Conservation (phyloP, 2,888 invertebrate genomes). For the Cantharis nigra region DNA sequence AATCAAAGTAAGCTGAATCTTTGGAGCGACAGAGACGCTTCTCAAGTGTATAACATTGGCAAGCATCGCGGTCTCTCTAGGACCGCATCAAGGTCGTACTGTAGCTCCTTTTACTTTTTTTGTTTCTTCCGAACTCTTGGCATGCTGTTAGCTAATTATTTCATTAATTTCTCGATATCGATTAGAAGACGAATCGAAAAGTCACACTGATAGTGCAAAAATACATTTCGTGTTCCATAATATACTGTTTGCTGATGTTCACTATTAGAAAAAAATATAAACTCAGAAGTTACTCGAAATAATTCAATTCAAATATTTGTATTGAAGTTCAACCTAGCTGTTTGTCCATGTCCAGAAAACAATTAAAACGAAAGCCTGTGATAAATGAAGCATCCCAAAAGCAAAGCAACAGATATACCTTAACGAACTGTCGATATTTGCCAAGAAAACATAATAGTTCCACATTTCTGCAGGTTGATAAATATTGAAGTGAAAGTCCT, state of each 20-base stretch:
- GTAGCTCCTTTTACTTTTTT: conserved; percentile 6
- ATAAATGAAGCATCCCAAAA: too few relatives aligned
- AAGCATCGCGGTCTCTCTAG: conserved; percentile 29
- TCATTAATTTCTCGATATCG: background rate
- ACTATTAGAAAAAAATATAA: background rate
- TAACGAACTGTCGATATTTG: background rate
- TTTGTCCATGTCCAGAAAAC: background rate
- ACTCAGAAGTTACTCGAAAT: background rate
- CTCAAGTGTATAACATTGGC: conserved; percentile 26
- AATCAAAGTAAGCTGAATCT: conserved; percentile 36
- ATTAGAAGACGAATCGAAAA: background rate
- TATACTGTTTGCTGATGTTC: background rate
- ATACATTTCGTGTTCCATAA: background rate
- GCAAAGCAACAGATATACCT: background rate
- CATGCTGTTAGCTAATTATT: background rate
- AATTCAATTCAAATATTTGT: background rate
- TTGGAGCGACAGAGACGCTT: conserved; percentile 39
- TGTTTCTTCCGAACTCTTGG: background rate
- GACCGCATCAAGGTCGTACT: conserved; percentile 21
- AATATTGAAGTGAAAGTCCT: background rate
- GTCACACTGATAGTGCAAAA: background rate
- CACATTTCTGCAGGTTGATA: background rate
- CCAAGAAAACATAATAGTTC: background rate
- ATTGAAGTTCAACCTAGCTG: background rate
- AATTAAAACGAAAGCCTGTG: background rate